Base-by-base conservation (phyloP, 2,113 vertebrate genomes). In the Menura novaehollandiae region DNA sequence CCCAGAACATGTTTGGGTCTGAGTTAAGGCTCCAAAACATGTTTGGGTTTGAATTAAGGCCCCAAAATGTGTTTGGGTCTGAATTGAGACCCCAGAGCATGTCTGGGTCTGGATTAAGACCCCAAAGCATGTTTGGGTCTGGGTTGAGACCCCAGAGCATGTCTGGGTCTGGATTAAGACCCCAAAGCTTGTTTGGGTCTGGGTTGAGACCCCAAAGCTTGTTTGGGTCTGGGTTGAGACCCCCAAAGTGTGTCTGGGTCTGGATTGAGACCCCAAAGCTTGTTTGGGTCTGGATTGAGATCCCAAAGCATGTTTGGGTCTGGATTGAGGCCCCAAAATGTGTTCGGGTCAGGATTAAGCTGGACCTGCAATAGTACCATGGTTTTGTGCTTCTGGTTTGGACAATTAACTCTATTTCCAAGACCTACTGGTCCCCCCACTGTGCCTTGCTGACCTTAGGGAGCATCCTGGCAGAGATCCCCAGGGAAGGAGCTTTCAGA, bases 281-380 rank as follows among this genome's bases (percentile, higher is more conserved):
- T 6, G 1, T 49, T 17, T 53, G 21, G 12, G 12, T 4, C 12
- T 35, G 46, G 24, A 27, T 10, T 12, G 63, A 33, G 41, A 6
- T 10, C 32, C 66, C 15, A n/a, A 23, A 49, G 28, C 20, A 7
- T 6, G 1, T 49, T 17, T 53, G 21, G 56, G 33, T 10, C 21
- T n/a, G n/a, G 5, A 7, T 37, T 37, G n/a, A 60, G 58, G 4
- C n/a, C 22, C 22, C 51, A 28, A 27, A 51, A 9, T 4, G 5
- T 30, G 13, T 72, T 49, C 33, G 28, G 6, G 21, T 12, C 22
- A 51, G 9, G 3, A 9, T 18, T 2, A 39, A 53, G 64, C 41
- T 7, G 53, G 30, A 1, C 23, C 75, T 30, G 27, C 23, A 1
- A 2, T 8, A 55, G 16, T 1, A 0, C 46, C 32, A 1, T 1